These are phyloP conservation scores for Lissocephala sabroskyi DNA, from an alignment of 2,888 invertebrate species.

Conservation along the genomic window DNA sequence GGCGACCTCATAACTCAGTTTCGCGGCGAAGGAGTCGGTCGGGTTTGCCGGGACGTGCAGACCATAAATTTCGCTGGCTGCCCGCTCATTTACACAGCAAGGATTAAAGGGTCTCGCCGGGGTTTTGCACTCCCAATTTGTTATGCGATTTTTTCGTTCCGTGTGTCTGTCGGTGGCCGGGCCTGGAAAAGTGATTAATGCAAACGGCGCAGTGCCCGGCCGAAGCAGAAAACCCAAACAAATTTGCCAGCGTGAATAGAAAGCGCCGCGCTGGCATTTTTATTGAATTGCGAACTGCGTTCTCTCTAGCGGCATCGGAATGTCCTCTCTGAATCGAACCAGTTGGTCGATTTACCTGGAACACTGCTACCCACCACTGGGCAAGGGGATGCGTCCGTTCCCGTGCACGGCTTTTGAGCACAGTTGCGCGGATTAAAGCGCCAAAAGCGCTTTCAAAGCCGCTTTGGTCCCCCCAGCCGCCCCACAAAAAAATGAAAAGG, in stretches of 20 bases:
- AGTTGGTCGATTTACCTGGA: slow-evolving; percentile 37
- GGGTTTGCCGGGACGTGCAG: slow-evolving; percentile 27
- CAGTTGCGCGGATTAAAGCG: slow-evolving; percentile 54
- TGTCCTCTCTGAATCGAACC: slow-evolving; percentile 26
- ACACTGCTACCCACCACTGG: no score
- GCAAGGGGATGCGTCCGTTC: slow-evolving; percentile 1
- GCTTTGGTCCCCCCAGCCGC: slow-evolving; percentile 30
- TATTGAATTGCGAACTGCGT: slow-evolving; percentile 45
- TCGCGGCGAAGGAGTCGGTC: no score
- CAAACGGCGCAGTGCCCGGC: slow-evolving; percentile 41
- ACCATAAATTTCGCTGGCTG: slow-evolving; percentile 48
- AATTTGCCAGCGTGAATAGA: slow-evolving; percentile 53
- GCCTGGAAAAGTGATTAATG: slow-evolving; percentile 63
- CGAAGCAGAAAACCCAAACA: slow-evolving; percentile 30
- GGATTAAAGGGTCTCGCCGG: slow-evolving; percentile 62
- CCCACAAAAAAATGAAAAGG: no score
- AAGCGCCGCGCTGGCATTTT: slow-evolving; percentile 45
- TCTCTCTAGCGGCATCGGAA: slow-evolving; percentile 33
- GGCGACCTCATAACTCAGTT: no score
- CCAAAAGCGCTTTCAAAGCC: slow-evolving; percentile 45
- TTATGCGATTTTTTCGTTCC: slow-evolving; percentile 40
- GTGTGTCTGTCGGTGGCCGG: slow-evolving; percentile 17
- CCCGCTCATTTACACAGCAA: slow-evolving; percentile 53
- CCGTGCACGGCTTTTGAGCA: slow-evolving; percentile 39
- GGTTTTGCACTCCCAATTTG: slow-evolving; percentile 49